Conservation (phyloP, 2,113 vertebrate genomes). For the Ptyas mucosa region DNA sequence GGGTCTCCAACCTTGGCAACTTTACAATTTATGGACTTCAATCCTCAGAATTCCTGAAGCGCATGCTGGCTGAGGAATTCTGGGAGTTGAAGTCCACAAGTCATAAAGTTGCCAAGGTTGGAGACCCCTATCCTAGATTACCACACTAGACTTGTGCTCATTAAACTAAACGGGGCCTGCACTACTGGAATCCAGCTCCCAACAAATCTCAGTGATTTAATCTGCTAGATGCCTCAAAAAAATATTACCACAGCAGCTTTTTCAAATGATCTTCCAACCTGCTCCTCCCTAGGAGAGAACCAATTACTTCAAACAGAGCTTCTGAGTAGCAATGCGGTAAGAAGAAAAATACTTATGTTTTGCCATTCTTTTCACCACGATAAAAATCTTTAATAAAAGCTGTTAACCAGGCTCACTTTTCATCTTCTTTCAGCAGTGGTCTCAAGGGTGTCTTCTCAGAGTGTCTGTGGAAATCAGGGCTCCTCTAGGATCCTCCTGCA, state of each 20-base stretch:
- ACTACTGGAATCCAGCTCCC: not conserved
- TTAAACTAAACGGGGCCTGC: not conserved
- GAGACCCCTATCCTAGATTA: not conserved
- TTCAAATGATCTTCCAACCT: not conserved
- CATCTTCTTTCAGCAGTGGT: not conserved
- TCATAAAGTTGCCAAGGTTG: no score
- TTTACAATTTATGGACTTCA: no score
- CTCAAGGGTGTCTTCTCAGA: not conserved
- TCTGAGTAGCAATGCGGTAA: not conserved
- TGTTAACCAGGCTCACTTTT: not conserved
- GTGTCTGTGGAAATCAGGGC: not conserved
- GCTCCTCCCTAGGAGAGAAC: not conserved
- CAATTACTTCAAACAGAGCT: not conserved
- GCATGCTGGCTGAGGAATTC: no score
- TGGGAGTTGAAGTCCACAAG: no score
- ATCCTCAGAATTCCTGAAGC: no score
- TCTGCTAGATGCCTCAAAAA: not conserved
- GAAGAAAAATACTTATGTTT: not conserved
- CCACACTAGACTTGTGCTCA: not conserved
- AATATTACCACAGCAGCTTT: not conserved
- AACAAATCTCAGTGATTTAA: not conserved
- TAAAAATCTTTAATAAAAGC: not conserved
- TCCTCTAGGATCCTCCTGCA: no score
- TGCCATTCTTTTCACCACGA: not conserved
- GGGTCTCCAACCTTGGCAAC: no score